Evolutionary conservation across 2,888 invertebrate species (phyloP), one percentile per base, ranked within the genome.

Genomic region (Caenorhabditis japonica): DNA sequence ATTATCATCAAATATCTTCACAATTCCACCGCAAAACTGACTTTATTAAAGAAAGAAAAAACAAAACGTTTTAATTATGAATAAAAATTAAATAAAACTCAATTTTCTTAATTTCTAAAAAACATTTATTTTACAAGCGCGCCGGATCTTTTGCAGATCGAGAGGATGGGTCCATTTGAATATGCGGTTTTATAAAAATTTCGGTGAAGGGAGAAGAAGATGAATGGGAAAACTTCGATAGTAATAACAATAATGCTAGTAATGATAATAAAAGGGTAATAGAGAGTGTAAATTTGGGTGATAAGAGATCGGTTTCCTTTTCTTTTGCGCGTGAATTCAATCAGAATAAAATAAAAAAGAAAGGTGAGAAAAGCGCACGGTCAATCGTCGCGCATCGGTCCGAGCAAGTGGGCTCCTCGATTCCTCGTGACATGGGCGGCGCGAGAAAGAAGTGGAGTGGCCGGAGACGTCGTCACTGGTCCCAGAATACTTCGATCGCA

Each of bases 401-500:
- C 72, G 25, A 72, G 52, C 19, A 72, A 19, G 23, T 71, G 44
- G 5, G 53, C 49, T 19, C 66, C 56, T 10, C 72, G 53, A 15
- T 43, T 38, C 13, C 61, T 23, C 4, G 53, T 58, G 0, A 47
- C 33, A 1, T 38, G 39, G 8, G 62, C 71, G 15, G 70, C 41
- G 39, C 72, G 46, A 17, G 73, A 36, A 4, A 73, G 30, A 5
- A 73, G 61, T 4, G 74, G 74, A 19, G 74, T 69, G 12, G 62
- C 69, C 19, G 73, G 75, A 3, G 77, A 75, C 2, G 51, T 52
- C 10, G 74, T 68, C 1, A 80, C 77, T 1, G 80, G 80, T 10
- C 80, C 80, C 13, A 80, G 73, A 33, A 80, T 75, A 38, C 77
- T 77, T 4, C 69, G 59, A 46, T 80, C 78, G 21, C 56, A 72